A percentile compares a stretch with the other conserved stretches of the same genome.
Evolutionary conservation across 1,140 invertebrate species (phyloP).

Genomic region (Drosophila funebris): DNA sequence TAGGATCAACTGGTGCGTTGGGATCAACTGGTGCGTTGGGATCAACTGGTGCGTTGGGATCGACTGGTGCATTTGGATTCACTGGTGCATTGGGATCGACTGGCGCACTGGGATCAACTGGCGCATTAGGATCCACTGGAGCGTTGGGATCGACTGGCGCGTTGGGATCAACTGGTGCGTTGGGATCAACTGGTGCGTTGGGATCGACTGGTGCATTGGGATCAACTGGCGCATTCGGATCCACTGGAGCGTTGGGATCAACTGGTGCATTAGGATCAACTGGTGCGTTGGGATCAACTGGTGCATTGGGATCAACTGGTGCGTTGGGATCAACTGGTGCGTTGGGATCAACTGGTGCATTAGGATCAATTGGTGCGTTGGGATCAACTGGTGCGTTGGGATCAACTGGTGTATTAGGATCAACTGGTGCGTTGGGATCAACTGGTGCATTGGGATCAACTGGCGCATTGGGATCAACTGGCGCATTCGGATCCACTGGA

Average conservation of each 20-base stretch:
- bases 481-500: constrained; percentile 15
- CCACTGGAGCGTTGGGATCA: constrained; percentile 4
- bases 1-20: constrained; percentile 27
- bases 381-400: constrained; percentile 17
- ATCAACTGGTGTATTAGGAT: constrained; percentile 3
- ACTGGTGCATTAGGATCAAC: constrained; percentile 14
- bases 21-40: constrained; percentile 12
- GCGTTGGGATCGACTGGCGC: constrained; percentile 7
- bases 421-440: constrained; percentile 17
- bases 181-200: constrained; percentile 15
- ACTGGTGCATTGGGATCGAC: constrained; percentile 3
- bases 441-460: background rate
- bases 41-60: constrained; percentile 27
- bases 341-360: constrained; percentile 24
- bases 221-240: constrained; percentile 13
- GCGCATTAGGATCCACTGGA: constrained; percentile 25
- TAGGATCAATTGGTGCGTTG: constrained; percentile 14
- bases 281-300: constrained; percentile 14
- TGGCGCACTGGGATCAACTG: constrained; percentile 21
- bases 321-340: constrained; percentile 27
- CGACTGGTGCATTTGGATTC: background rate
- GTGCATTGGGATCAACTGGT: constrained; percentile 17
- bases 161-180: background rate
- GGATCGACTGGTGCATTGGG: constrained; percentile 20
- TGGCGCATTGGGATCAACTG: constrained; percentile 7